A percentile compares a stretch with the other conserved stretches of the same genome.
Evolutionary conservation across 1,140 invertebrate genomes (phyloP).

Genomic region (Bilobella aurantiaca): DNA sequence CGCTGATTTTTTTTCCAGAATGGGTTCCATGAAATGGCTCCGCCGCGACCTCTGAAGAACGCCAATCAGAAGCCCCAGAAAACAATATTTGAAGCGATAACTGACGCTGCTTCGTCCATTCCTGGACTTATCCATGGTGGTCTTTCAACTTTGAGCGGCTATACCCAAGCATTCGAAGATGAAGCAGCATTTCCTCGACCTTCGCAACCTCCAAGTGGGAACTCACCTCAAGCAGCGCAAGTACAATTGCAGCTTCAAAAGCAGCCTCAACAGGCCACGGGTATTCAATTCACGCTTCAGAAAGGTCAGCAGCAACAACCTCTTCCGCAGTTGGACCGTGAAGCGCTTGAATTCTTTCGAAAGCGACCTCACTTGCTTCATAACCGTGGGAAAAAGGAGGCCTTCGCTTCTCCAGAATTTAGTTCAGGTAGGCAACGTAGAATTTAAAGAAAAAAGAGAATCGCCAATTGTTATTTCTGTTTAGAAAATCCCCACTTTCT

Average conservation of each 20-base stretch:
- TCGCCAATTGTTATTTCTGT: too few species aligned
- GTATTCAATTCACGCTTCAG: not conserved
- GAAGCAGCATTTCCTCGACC: not conserved
- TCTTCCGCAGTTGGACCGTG: slow-evolving; percentile 12
- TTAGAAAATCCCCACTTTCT: not conserved
- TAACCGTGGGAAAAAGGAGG: not conserved
- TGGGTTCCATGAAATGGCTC: slow-evolving; percentile 6
- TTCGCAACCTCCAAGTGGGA: not conserved
- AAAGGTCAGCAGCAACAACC: not conserved
- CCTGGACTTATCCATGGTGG: slow-evolving; percentile 24
- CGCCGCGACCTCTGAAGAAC: not conserved
- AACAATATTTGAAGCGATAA: slow-evolving; percentile 7
- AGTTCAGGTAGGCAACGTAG: slow-evolving; percentile 17
- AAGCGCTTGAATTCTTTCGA: slow-evolving; percentile 33
- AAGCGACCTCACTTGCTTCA: slow-evolving; percentile 31
- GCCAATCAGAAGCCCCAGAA: not conserved
- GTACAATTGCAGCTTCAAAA: not conserved
- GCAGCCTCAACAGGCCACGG: not conserved
- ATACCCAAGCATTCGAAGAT: slow-evolving; percentile 13
- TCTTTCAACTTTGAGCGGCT: slow-evolving; percentile 10
- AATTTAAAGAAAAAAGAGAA: too few species aligned
- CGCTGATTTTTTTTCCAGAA: not conserved
- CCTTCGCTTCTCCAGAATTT: slow-evolving; percentile 2
- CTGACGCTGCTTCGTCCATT: slow-evolving; percentile 13
- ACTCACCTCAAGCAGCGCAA: not conserved